These are phyloP conservation scores for Elmis aenea DNA, from an alignment of 2,888 invertebrate species.

Conservation along the genomic window DNA sequence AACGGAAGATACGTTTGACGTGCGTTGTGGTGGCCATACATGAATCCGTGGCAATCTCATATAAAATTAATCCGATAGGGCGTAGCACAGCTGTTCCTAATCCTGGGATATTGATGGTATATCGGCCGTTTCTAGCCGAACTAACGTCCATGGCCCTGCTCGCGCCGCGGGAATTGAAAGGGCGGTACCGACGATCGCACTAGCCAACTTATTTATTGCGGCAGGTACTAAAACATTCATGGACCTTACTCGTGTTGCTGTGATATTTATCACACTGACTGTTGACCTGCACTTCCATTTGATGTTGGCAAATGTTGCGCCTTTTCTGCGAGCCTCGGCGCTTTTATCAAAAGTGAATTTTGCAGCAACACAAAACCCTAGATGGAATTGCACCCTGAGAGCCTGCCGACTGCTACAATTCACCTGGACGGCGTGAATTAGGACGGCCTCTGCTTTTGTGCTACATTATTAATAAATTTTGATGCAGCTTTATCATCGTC, in stretches of 20 bases:
- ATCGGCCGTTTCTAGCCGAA: slow-evolving; percentile 21
- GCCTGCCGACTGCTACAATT: too few relatives aligned
- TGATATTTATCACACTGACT: slow-evolving; percentile 19
- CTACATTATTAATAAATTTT: too few relatives aligned
- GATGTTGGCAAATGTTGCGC: too few relatives aligned
- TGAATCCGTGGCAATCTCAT: slow-evolving; percentile 19
- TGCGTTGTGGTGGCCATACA: slow-evolving; percentile 14
- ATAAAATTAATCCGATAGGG: slow-evolving; percentile 23
- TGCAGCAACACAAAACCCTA: too few relatives aligned
- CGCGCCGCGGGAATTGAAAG: slow-evolving; percentile 22
- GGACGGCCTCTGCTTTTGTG: too few relatives aligned
- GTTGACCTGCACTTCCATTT: slow-evolving; percentile 18
- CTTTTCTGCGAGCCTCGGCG: too few relatives aligned
- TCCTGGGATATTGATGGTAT: slow-evolving; percentile 25
- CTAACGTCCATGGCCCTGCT: slow-evolving; percentile 17
- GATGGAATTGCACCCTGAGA: too few relatives aligned
- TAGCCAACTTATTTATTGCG: slow-evolving; percentile 24
- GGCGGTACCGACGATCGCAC: slow-evolving; percentile 20
- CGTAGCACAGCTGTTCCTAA: slow-evolving; percentile 24
- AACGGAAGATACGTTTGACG: slow-evolving; percentile 8
- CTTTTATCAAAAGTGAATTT: too few relatives aligned
- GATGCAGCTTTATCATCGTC: too few relatives aligned
- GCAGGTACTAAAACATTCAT: slow-evolving; percentile 20
- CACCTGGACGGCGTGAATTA: too few relatives aligned
- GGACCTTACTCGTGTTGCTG: slow-evolving; percentile 17